Evolutionary conservation across 2,888 invertebrate species (phyloP).

Genomic region (Macrophya alboannulata): DNA sequence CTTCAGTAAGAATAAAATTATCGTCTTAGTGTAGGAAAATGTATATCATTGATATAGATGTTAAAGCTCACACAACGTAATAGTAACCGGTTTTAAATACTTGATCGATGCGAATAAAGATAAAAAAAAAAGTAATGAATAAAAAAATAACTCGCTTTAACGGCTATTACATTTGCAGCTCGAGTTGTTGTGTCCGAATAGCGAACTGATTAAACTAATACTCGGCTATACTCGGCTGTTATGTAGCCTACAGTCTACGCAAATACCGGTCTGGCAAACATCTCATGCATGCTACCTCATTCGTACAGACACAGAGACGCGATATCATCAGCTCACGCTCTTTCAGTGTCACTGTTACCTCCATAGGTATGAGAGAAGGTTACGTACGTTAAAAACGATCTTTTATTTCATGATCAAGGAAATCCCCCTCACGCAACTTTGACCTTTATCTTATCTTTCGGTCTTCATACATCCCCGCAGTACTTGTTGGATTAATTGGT

Average conservation of each 20-base stretch:
- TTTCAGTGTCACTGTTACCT: background rate
- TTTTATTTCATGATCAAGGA: background rate
- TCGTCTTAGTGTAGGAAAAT: background rate
- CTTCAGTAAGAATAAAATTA: background rate
- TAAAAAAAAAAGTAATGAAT: background rate
- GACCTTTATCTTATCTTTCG: background rate
- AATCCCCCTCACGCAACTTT: background rate
- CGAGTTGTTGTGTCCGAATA: background rate
- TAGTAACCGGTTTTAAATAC: constrained; percentile 7
- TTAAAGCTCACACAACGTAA: background rate
- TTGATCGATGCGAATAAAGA: background rate
- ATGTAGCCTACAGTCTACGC: background rate
- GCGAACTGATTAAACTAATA: background rate
- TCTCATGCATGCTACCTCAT: background rate
- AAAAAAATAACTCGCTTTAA: background rate
- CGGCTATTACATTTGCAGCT: background rate
- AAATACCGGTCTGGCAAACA: background rate
- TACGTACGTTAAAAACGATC: background rate
- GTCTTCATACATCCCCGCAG: background rate
- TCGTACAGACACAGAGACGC: background rate
- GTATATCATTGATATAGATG: background rate
- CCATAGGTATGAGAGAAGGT: background rate
- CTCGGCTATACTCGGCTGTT: background rate
- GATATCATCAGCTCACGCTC: background rate
- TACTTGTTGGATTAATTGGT: background rate